These are phyloP conservation scores for Cricetomys ansorgei DNA, from an alignment of 2,113 vertebrate genomes.

Conservation along the genomic window DNA sequence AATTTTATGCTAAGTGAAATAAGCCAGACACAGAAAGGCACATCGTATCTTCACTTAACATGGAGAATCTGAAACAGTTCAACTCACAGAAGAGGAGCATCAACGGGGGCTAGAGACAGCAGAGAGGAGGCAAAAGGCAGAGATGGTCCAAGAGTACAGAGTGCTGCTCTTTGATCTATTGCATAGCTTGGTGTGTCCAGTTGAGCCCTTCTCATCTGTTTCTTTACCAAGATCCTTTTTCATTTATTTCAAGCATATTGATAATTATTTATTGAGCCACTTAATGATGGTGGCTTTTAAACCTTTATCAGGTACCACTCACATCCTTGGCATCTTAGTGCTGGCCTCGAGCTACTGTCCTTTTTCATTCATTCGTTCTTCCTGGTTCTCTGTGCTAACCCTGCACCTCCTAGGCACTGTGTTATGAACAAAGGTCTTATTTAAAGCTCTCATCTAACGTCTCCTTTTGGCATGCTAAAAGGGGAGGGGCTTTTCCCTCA, in stretches of 20 bases:
- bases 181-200: neutral
- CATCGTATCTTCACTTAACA: neutral
- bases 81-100: neutral
- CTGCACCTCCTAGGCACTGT: neutral
- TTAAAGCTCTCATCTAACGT: neutral
- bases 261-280: neutral
- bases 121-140: neutral
- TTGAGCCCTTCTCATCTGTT: neutral
- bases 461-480: neutral
- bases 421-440: neutral
- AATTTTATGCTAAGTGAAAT: neutral
- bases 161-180: neutral
- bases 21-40: neutral
- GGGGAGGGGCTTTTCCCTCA: neutral
- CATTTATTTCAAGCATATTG: neutral
- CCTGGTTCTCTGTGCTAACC: neutral
- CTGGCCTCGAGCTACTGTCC: neutral
- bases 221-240: neutral
- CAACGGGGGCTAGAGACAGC: neutral
- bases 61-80: neutral
- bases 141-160: accelerated
- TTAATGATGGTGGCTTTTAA: neutral
- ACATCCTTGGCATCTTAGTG: neutral
- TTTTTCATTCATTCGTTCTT: neutral
- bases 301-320: neutral